Base-by-base conservation (phyloP, 2,888 invertebrate genomes). In the Hirtodrosophila histrioides region DNA sequence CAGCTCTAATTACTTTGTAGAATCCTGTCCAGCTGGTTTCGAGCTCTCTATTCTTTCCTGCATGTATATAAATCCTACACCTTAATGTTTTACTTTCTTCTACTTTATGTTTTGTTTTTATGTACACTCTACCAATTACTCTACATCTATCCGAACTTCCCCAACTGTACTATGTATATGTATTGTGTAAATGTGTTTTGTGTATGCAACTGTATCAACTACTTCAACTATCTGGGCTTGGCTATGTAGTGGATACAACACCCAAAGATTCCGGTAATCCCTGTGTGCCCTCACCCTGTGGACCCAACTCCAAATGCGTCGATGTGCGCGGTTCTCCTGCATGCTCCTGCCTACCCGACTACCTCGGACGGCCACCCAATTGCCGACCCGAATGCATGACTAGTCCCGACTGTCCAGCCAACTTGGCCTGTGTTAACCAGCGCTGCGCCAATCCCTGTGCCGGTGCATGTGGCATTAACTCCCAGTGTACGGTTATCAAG, bases 231-330 rank as follows among this genome's bases (percentile, higher is more conserved):
- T 76, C 50, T 69, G 45, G 49, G 78, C 63, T 66, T 64, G 55
- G 76, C 74, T 82, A 75, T 70, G 71, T 89, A 90, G 90, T 92
- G 92, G 92, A 92, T 88, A 83, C 84, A 87, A 88, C 89, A 88
- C 90, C 91, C 88, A 81, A 92, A 90, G 94, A 94, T 69, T 93
- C 93, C 77, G 94, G 93, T 88, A 95, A 96, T 92, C 96, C 96
- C 50, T 97, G 97, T 91, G 91, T 95, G 75, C 96, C 97, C 63
- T 95, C 96, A 73, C 96, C 97, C 17, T 97, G 97, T 91, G 97
- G 97, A 72, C 94, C 95, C 55, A 95, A 97, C 92, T 96, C 97
- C 49, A 95, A 96, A 91, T 97, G 97, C 92, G 69, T 91, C 85
- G 93, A 94, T 66, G 93, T 95, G 78, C 95, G 95, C 68, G 95